Conservation (phyloP, 2,888 invertebrate species). For the Crossocerus cetratus region DNA sequence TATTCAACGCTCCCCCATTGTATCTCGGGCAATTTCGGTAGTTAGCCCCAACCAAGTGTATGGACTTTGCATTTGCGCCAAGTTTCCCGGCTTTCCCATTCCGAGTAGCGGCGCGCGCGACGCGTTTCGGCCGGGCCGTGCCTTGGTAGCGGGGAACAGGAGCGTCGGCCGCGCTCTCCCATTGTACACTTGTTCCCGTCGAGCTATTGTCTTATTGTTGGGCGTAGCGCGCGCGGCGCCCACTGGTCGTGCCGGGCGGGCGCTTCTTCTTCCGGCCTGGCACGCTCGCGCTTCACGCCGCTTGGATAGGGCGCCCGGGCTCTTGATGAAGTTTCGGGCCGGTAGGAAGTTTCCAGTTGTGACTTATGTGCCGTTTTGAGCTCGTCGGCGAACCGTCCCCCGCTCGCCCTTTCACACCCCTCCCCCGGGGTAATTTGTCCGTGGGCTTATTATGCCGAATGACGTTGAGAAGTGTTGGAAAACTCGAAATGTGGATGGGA, state of each 20-base stretch:
- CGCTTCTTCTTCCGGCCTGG: constrained; percentile 31
- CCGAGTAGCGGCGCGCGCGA: no score
- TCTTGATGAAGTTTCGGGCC: constrained; percentile 27
- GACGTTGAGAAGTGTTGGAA: neutral
- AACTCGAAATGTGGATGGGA: no score
- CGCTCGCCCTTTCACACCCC: constrained; percentile 1
- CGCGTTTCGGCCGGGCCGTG: no score
- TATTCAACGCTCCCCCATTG: no score
- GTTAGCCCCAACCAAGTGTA: no score
- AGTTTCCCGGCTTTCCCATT: no score
- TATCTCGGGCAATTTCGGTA: no score
- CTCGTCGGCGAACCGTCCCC: neutral
- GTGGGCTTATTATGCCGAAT: constrained; percentile 23
- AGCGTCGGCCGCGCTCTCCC: constrained; percentile 47
- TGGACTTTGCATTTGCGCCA: no score
- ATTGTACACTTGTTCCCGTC: constrained; percentile 68
- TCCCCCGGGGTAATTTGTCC: constrained; percentile 20
- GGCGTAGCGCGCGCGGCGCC: constrained; percentile 48
- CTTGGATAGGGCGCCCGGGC: constrained; percentile 15
- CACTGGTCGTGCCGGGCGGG: constrained; percentile 37
- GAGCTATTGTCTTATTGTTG: constrained; percentile 70
- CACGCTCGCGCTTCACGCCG: constrained; percentile 20
- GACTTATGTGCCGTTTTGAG: constrained; percentile 32
- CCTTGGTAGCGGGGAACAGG: neutral
- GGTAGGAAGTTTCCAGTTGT: constrained; percentile 13